A percentile compares a stretch with the other conserved stretches of the same genome.
Evolutionary conservation across 2,888 invertebrate genomes (phyloP).

Genomic region (Andricus quercusramuli): DNA sequence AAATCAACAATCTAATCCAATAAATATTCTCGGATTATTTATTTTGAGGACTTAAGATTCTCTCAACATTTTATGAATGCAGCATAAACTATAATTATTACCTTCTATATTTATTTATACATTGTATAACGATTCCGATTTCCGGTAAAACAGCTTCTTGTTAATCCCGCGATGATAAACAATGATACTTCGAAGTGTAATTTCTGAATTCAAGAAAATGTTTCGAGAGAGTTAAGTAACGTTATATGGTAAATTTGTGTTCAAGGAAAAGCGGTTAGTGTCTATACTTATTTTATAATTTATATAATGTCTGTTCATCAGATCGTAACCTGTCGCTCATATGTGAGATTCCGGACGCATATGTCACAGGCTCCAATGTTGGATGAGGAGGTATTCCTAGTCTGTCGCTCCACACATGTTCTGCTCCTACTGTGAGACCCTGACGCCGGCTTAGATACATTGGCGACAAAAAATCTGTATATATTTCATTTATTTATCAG

Average conservation of each 20-base stretch:
- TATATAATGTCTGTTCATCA: slow-evolving; percentile 18
- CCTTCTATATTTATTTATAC: neutral
- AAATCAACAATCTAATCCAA: neutral
- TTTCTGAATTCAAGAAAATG: neutral
- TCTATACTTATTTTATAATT: neutral
- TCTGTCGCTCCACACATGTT: slow-evolving; percentile 46
- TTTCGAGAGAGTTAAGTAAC: neutral
- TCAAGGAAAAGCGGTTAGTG: neutral
- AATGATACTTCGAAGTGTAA: neutral
- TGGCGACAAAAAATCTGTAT: no score
- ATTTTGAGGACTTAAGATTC: neutral
- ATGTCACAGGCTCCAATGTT: slow-evolving; percentile 63
- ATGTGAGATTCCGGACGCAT: slow-evolving; percentile 64
- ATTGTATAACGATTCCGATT: neutral
- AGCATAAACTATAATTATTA: neutral
- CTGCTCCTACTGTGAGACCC: neutral
- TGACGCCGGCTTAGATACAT: neutral
- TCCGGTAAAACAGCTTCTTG: neutral
- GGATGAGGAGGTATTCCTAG: slow-evolving; percentile 62
- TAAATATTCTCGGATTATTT: neutral
- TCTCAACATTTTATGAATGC: neutral
- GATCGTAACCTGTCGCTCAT: slow-evolving; percentile 64
- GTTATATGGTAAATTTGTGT: neutral
- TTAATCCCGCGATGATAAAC: neutral
- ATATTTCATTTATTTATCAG: no score